Evolutionary conservation across 2,113 vertebrate species (phyloP), one percentile per base, ranked within the genome.

Genomic region (Planiliza haematocheilus): DNA sequence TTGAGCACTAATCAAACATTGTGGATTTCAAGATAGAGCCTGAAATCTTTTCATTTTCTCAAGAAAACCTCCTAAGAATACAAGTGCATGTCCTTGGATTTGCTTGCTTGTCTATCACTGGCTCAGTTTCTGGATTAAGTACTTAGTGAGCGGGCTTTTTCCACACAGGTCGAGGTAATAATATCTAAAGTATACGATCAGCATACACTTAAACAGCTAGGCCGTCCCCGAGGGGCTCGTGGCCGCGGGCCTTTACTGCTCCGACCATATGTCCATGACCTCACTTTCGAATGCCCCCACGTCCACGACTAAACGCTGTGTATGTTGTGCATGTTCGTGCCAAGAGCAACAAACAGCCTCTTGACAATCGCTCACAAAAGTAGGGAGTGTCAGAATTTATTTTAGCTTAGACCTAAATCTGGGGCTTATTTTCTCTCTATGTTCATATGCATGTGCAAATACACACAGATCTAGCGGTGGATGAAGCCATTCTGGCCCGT

Each of bases 271-370:
- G 86, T 90, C 85, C 78, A 83, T 93, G 91, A 90, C 84, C 86
- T 91, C 82, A 86, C 82, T 84, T 83, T 56, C 42, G 52, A 75
- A 70, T 84, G 84, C 69, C 69, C 76, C 60, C 13, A 41, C 46
- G 55, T 87, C 83, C 69, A 76, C 57, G 51, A 70, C 78, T 84
- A 83, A 88, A 90, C 5, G 24, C 24, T 5, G 24, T 63, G 78
- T 85, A 88, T 87, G 82, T 91, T 92, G 84, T 89, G 71, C 87
- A 78, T 66, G 48, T 66, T 48, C 77, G 68, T 84, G 84, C 88
- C 91, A 92, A 91, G 72, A 81, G 57, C 81, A 91, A 90, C 86
- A 91, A 87, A 81, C 76, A 86, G 73, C 70, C 85, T 86, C 80
- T 73, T 63, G 83, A 86, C 74, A 77, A 89, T 83, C 85, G 74